These are phyloP conservation scores for Pogonophryne albipinna DNA, from an alignment of 2,797 vertebrate species.

Conservation along the genomic window DNA sequence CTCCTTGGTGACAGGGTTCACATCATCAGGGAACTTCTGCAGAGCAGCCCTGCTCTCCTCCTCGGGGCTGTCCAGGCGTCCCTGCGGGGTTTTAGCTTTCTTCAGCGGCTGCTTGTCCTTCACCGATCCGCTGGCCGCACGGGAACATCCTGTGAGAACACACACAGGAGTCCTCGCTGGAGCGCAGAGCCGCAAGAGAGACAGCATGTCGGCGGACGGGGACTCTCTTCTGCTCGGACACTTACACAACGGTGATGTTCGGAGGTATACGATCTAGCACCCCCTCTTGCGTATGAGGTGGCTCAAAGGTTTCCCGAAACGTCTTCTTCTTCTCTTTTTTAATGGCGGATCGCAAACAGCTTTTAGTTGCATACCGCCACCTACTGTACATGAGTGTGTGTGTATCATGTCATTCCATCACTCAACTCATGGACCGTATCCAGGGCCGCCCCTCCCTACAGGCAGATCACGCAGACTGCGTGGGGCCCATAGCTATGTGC, in stretches of 20 bases:
- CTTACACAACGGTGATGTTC: conserved; percentile 41
- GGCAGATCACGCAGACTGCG: no score
- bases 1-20: conserved; percentile 96
- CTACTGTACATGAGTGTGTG: no score
- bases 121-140: conserved; percentile 72
- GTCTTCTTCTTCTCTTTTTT: no score
- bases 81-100: conserved; percentile 91
- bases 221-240: background rate
- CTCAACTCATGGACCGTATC: no score
- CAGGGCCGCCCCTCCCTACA: no score
- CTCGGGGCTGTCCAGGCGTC: conserved; percentile 87
- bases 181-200: conserved; percentile 29
- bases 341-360: no score
- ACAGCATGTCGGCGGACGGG: conserved; percentile 73
- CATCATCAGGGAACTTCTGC: conserved; percentile 91
- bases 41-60: conserved; percentile 85
- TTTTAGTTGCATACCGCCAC: no score
- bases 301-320: no score
- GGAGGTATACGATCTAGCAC: no score
- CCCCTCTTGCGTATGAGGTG: no score
- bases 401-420: no score
- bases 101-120: conserved; percentile 81
- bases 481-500: no score
- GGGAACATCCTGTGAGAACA: conserved; percentile 58
- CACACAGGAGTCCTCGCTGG: conserved; percentile 32